These are phyloP conservation scores for Saimiri boliviensis DNA, from an alignment of 2,113 vertebrate species.

Conservation along the genomic window DNA sequence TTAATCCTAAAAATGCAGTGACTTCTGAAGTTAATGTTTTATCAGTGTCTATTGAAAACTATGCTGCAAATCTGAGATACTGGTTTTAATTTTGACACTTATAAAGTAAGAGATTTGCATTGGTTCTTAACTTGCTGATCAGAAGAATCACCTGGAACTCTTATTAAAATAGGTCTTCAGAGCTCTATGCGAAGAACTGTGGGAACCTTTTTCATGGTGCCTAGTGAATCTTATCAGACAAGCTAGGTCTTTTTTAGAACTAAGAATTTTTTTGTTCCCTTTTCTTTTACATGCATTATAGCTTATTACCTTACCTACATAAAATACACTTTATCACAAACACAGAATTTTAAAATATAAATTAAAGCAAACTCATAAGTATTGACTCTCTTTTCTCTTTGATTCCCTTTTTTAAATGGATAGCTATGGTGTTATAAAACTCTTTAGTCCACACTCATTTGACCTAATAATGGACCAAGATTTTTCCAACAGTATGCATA, in stretches of 20 bases:
- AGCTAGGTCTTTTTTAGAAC: constrained; percentile 30
- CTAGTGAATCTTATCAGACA: neutral
- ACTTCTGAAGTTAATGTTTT: neutral
- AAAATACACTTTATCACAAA: constrained; percentile 19
- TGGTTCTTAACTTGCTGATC: constrained; percentile 20
- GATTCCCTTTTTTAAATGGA: constrained; percentile 45
- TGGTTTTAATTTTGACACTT: neutral
- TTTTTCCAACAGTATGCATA: neutral
- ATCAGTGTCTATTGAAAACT: neutral
- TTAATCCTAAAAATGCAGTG: neutral
- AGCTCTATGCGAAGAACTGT: neutral
- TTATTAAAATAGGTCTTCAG: constrained; percentile 43
- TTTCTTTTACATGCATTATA: neutral
- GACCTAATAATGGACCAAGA: neutral
- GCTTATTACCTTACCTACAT: neutral
- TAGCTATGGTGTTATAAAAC: neutral
- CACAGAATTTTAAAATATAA: neutral
- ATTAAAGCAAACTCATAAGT: constrained; percentile 6
- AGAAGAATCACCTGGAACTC: neutral
- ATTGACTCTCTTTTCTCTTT: constrained; percentile 1
- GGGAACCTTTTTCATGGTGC: neutral
- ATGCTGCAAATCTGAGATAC: neutral
- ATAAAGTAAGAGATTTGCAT: neutral
- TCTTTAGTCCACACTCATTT: neutral
- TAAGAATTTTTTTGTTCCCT: neutral